These are phyloP conservation scores for Varecia variegata DNA, from an alignment of 2,797 vertebrate genomes.

Conservation along the genomic window DNA sequence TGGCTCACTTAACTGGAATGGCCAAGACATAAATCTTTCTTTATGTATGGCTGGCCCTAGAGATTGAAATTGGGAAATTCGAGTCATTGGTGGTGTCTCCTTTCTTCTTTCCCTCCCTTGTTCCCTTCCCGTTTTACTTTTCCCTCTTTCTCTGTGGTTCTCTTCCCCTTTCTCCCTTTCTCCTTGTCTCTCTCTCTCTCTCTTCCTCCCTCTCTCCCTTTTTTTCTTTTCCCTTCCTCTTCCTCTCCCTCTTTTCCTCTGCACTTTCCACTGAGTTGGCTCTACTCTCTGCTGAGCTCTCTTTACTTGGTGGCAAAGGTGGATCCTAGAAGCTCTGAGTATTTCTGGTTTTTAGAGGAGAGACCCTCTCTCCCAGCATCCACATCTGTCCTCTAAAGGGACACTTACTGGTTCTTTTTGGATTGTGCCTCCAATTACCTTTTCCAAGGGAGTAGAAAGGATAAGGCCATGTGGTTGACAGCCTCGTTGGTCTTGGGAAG, in stretches of 20 bases:
- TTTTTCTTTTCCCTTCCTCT: neutral
- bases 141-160: neutral
- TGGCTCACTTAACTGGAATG: neutral
- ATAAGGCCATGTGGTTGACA: neutral
- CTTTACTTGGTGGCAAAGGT: neutral
- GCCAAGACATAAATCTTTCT: neutral
- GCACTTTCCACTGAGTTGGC: neutral
- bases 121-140: neutral
- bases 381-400: neutral
- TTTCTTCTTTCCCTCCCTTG: neutral
- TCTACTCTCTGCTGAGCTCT: neutral
- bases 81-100: neutral
- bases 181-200: neutral
- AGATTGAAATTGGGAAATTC: neutral
- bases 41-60: neutral
- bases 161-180: neutral
- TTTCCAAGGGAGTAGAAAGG: neutral
- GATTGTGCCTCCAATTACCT: neutral
- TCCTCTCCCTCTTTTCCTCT: neutral
- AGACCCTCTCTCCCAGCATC: neutral
- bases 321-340: neutral
- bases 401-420: neutral
- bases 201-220: neutral
- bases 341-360: neutral
- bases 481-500: neutral